Conservation (phyloP, 2,888 invertebrate species). For the Seira sanloemensis region DNA sequence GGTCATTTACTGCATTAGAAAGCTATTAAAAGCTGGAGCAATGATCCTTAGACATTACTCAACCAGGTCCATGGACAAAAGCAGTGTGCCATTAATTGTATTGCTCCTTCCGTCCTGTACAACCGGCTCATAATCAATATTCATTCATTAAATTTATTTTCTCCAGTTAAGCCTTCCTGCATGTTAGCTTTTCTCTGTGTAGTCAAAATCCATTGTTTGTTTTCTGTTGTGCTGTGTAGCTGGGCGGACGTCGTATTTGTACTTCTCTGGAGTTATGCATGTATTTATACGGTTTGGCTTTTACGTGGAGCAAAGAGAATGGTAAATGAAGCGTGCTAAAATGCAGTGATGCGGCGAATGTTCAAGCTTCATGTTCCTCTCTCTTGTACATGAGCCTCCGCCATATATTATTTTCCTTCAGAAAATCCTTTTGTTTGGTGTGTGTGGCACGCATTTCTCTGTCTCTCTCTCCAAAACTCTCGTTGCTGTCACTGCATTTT, state of each 20-base stretch:
- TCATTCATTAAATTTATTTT: conserved; percentile 20
- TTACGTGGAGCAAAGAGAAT: no score
- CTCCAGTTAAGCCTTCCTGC: not conserved
- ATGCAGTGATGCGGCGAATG: conserved; percentile 32
- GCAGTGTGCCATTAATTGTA: conserved; percentile 14
- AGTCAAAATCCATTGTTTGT: not conserved
- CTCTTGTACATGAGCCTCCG: not conserved
- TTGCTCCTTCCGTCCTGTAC: not conserved
- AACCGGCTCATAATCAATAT: conserved; percentile 5
- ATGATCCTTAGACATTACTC: not conserved
- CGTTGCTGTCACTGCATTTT: not conserved
- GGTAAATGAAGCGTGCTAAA: conserved; percentile 34
- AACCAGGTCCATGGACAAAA: not conserved
- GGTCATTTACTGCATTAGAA: conserved; percentile 20
- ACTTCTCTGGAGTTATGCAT: not conserved
- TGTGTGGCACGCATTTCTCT: conserved; percentile 8
- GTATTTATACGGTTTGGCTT: no score
- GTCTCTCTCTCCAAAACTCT: not conserved
- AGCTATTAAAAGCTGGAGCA: conserved; percentile 1
- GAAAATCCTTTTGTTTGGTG: conserved; percentile 17
- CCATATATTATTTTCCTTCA: conserved; percentile 3
- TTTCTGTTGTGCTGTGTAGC: conserved; percentile 5
- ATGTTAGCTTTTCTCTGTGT: not conserved
- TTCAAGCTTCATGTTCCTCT: conserved; percentile 5
- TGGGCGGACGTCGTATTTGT: not conserved